Percentiles rank a stretch among this genome's conserved stretches.
These are phyloP conservation scores for Pteria penguin DNA, from an alignment of 2,888 invertebrate genomes.

Conservation along the genomic window DNA sequence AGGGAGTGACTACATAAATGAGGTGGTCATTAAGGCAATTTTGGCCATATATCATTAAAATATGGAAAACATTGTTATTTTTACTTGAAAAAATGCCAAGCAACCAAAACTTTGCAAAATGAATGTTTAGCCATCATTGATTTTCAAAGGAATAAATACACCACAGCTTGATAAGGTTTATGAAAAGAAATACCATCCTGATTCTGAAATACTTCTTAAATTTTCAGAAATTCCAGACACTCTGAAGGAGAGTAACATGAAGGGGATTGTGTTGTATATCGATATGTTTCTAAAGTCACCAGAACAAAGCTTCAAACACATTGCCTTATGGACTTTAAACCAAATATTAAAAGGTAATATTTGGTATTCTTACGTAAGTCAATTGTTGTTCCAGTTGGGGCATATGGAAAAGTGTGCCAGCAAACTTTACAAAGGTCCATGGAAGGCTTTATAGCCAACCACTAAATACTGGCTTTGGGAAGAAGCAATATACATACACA, in stretches of 20 bases:
- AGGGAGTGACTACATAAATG: no score
- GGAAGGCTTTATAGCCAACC: neutral
- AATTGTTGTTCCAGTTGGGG: neutral
- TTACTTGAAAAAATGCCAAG: no score
- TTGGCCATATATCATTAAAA: no score
- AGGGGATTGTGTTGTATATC: constrained; percentile 67
- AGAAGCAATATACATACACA: no score
- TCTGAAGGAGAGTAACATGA: constrained; percentile 54
- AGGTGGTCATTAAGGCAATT: no score
- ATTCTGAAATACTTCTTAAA: neutral
- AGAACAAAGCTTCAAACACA: constrained; percentile 69
- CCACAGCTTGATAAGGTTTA: no score
- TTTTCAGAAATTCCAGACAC: constrained; percentile 63
- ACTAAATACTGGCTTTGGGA: neutral
- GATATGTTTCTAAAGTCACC: constrained; percentile 65
- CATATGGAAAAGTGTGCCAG: no score
- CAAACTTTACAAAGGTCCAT: neutral
- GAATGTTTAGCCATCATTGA: no score
- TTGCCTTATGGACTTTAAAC: constrained; percentile 73
- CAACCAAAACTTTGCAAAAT: no score
- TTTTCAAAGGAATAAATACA: no score
- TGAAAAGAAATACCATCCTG: no score
- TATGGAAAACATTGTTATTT: no score
- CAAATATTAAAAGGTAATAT: constrained; percentile 69
- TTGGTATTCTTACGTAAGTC: neutral